Evolutionary conservation across 2,888 invertebrate species (phyloP), one percentile per base, ranked within the genome.

Genomic region (Oasisia sp.): DNA sequence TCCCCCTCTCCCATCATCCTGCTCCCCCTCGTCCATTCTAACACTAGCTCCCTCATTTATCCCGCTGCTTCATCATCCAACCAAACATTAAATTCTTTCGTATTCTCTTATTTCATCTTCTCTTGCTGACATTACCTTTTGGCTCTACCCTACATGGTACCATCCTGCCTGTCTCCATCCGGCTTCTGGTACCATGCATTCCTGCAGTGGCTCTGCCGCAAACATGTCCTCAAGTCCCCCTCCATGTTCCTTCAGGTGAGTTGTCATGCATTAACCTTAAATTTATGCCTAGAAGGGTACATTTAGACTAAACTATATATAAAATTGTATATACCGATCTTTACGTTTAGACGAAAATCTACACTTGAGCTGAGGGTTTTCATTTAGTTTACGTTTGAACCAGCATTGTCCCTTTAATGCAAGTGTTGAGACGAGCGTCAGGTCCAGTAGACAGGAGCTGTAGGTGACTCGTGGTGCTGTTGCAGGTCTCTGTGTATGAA

Each of bases 401-500:
- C 56, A 56, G 56, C 11, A 7, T 74, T 27, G 14, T 12, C 74
- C 19, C 7, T 74, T 74, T 19, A 27, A 74, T 27, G 19, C 74
- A 74, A n/a, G 74, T 19, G 7, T 74, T 27, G 27, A 27, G 19
- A 74, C 74, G 3, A 74, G 74, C 19, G 4, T 74, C 74, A 1
- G 27, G 74, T 19, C 74, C 19, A n/a, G 74, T 74, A 27, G 74
- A 74, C 7, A 7, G 27, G 27, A n/a, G 27, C 19, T 74, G 27
- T 74, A 74, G 19, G 19, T 74, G 14, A 27, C 74, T 27, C 27
- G 74, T 74, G 11, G 56, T 56, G 27, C n/a, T 74, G 74, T 90
- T 91, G 44, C 90, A 95, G 95, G 92, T 96, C 96, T 4, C 94
- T 96, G 93, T 96, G 96, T 93, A 93, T 95, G 91, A 99, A 99